Evolutionary conservation across 2,113 vertebrate genomes (phyloP), one percentile per base, ranked within the genome.

Genomic region (Rhinoptilus africanus): DNA sequence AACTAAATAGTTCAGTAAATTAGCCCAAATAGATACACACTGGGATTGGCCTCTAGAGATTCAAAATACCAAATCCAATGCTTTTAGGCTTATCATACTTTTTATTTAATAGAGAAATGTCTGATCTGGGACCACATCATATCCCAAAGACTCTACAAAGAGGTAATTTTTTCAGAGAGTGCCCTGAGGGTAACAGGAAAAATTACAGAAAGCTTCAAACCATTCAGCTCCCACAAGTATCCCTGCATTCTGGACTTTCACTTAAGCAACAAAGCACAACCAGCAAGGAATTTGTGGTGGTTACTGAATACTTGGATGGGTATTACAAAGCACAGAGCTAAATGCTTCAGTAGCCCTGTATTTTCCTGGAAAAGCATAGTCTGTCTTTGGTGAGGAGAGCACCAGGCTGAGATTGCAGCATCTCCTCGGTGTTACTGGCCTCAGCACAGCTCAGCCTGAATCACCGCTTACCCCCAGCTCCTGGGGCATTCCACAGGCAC

Each of bases 51-150:
- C 89, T 87, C 84, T 51, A 89, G 95, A 81, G 93, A 93, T 39
- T 69, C 95, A 62, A 79, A 94, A 95, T 62, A 94, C 34, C 41
- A 51, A 97, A 96, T 82, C 90, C 71, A 82, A 41, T 86, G 66
- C 66, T 97, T 97, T 97, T 88, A 97, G 94, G 77, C 90, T 96
- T 96, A 97, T 95, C 92, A 68, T 68, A 83, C 79, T 89, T 89
- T 76, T 95, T 95, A 96, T 75, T 93, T 93, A 93, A 95, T 89
- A 95, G 89, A 77, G 47, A 94, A 79, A 51, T 17, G 91, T 74
- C 71, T 97, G 92, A 82, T 62, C 87, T 94, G 91, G 51, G 82
- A 90, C 85, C 94, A 45, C 76, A 93, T 92, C 83, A 67, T 78
- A 75, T 92, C 92, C 97, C 96, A 88, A 93, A 94, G 97, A 96